A percentile compares a stretch with the other conserved stretches of the same genome.
Conservation (phyloP, 1,140 invertebrate species). For the Phocides pigmalion region DNA sequence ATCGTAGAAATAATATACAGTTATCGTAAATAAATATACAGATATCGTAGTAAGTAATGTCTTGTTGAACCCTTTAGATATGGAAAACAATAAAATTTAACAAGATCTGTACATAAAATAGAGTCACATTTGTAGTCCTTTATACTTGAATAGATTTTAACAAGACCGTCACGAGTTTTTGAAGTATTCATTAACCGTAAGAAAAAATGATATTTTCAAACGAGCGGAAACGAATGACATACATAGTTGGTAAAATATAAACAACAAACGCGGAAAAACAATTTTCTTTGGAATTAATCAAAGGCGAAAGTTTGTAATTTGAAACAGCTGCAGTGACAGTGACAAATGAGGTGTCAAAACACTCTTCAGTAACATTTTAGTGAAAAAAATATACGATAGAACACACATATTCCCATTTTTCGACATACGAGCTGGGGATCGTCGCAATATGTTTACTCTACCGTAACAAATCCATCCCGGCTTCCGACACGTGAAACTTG, state of each 20-base stretch:
- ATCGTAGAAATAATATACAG: no score
- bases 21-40: no score
- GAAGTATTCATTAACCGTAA: no score
- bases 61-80: no score
- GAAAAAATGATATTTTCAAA: no score
- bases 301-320: conserved; percentile 29
- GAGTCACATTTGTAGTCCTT: no score
- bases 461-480: conserved; percentile 16
- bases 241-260: conserved; percentile 2
- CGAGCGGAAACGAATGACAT: no score
- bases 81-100: no score
- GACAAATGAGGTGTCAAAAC: conserved; percentile 31
- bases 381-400: conserved; percentile 8
- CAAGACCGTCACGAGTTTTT: no score
- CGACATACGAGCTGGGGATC: background rate
- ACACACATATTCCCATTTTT: conserved; percentile 14
- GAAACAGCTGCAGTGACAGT: conserved; percentile 32
- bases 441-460: conserved; percentile 19
- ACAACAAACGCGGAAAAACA: conserved; percentile 11
- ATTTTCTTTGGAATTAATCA: conserved; percentile 33
- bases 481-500: conserved; percentile 16
- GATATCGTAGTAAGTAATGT: no score
- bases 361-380: conserved; percentile 14
- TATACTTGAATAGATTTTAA: no score
- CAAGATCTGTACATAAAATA: no score